These are phyloP conservation scores for Alca torda DNA, from an alignment of 2,797 vertebrate species.

Conservation along the genomic window DNA sequence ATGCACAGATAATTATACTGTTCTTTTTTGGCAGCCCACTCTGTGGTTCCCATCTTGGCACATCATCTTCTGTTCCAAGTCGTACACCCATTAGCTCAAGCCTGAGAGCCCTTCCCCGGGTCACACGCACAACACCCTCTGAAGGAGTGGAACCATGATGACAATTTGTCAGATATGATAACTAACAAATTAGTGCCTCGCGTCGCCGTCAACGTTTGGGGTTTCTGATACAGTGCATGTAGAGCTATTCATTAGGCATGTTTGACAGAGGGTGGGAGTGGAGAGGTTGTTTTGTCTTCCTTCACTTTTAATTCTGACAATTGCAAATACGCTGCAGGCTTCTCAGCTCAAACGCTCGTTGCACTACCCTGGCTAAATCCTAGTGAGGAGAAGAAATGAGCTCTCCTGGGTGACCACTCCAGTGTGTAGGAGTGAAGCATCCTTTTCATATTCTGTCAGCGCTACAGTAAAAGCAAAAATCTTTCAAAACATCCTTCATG, in stretches of 20 bases:
- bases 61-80: conserved; percentile 65
- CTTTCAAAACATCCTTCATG: conserved; percentile 69
- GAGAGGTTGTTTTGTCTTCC: conserved; percentile 69
- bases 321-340: conserved; percentile 67
- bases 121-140: conserved; percentile 63
- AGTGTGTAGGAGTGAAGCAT: conserved; percentile 65
- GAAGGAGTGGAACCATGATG: conserved; percentile 60
- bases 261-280: conserved; percentile 70
- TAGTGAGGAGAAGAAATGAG: conserved; percentile 66
- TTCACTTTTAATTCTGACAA: conserved; percentile 73
- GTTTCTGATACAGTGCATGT: conserved; percentile 61
- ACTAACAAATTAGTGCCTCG: conserved; percentile 62
- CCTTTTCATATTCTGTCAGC: conserved; percentile 68
- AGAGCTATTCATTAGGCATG: conserved; percentile 63
- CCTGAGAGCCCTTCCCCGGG: conserved; percentile 61
- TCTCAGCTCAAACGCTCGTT: conserved; percentile 23
- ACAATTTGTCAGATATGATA: conserved; percentile 71
- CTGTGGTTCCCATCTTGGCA: conserved; percentile 70
- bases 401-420: conserved; percentile 72
- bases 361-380: conserved; percentile 57
- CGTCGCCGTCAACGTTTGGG: conserved; percentile 43
- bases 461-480: conserved; percentile 54
- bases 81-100: conserved; percentile 62
- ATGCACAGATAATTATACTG: conserved; percentile 73
- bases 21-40: conserved; percentile 72